Evolutionary conservation across 2,113 vertebrate species (phyloP).

Genomic region (Prinia subflava): DNA sequence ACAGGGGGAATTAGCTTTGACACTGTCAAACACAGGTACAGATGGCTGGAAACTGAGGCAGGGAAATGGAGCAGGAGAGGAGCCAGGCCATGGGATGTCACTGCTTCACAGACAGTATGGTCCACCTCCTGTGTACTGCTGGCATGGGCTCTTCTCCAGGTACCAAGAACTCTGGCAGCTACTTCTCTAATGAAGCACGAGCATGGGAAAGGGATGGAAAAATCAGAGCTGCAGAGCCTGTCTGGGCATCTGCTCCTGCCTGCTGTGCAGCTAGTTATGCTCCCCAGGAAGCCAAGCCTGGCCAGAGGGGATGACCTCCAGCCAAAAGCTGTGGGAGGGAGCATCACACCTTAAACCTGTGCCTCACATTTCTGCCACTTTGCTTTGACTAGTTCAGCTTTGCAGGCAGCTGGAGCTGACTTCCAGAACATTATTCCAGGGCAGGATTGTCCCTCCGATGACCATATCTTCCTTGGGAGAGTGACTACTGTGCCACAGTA

Average conservation of each 20-base stretch:
- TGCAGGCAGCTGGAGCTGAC: not conserved
- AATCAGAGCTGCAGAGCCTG: not conserved
- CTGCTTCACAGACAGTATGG: not conserved
- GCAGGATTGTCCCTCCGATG: not conserved
- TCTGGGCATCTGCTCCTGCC: not conserved
- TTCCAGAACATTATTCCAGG: not conserved
- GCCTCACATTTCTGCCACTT: not conserved
- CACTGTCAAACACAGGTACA: conserved; percentile 20
- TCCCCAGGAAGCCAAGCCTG: not conserved
- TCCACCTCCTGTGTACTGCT: not conserved
- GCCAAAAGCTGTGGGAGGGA: not conserved
- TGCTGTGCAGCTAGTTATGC: not conserved
- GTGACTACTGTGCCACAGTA: not conserved
- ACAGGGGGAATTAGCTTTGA: not conserved
- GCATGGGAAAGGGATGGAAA: not conserved
- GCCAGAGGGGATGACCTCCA: not conserved
- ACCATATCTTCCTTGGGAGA: not conserved
- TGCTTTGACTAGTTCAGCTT: not conserved
- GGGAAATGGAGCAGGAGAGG: conserved; percentile 9
- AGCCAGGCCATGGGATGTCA: not conserved
- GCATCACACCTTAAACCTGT: not conserved
- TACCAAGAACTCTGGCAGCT: not conserved
- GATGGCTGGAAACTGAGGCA: conserved; percentile 30
- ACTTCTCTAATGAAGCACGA: not conserved
- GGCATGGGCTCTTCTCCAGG: not conserved